Conservation (phyloP, 2,888 invertebrate genomes). For the Dugesia japonica region DNA sequence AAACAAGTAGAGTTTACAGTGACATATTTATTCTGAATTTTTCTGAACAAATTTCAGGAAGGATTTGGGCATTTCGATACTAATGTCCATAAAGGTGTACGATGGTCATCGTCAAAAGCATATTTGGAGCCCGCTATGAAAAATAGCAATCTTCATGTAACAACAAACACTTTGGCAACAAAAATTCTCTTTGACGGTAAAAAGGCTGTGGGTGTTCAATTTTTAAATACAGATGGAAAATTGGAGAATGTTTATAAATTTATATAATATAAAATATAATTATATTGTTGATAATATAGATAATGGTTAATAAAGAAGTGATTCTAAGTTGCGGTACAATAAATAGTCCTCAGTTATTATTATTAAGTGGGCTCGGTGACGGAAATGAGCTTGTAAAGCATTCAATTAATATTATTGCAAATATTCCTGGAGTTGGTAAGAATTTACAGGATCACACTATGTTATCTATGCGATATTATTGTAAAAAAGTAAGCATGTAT, state of each 20-base stretch:
- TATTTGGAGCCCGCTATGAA: slow-evolving; percentile 57
- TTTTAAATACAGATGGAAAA: neutral
- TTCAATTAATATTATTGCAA: slow-evolving; percentile 53
- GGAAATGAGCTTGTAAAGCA: slow-evolving; percentile 48
- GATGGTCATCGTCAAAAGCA: slow-evolving; percentile 58
- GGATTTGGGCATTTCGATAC: slow-evolving; percentile 51
- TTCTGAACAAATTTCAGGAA: no score
- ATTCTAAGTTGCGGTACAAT: slow-evolving; percentile 76
- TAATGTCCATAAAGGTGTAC: slow-evolving; percentile 52
- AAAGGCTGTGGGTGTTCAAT: slow-evolving; percentile 28
- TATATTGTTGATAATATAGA: neutral
- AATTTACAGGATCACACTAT: slow-evolving; percentile 66
- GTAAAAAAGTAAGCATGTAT: slow-evolving; percentile 39
- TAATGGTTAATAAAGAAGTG: slow-evolving; percentile 51
- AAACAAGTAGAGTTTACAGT: no score
- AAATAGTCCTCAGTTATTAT: slow-evolving; percentile 76
- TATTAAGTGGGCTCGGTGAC: slow-evolving; percentile 65
- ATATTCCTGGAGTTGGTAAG: slow-evolving; percentile 58
- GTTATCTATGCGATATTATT: slow-evolving; percentile 49
- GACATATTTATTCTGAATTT: no score
- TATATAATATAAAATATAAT: neutral
- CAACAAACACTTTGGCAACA: neutral
- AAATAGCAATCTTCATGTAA: slow-evolving; percentile 41
- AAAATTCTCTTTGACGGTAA: slow-evolving; percentile 25
- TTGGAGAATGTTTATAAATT: neutral